Evolutionary conservation across 2,888 invertebrate genomes (phyloP).

Genomic region (Griposia aprilina): DNA sequence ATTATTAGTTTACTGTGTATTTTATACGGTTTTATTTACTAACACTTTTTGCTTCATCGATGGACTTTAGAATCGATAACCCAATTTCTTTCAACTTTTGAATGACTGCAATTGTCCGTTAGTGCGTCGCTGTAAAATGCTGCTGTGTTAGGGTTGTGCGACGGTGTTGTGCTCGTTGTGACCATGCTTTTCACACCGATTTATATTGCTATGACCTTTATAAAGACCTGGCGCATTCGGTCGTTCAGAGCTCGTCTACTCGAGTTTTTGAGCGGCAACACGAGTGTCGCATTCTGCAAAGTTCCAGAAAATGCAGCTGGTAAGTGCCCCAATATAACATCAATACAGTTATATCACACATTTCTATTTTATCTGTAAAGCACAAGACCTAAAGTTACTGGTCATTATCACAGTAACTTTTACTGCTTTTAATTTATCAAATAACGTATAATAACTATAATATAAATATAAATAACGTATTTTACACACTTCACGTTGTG

Average conservation of each 20-base stretch:
- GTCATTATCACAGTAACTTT: conserved; percentile 10
- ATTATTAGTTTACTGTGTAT: conserved; percentile 52
- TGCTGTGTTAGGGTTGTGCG: conserved; percentile 53
- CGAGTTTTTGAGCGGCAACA: conserved; percentile 90
- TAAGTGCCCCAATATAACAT: conserved; percentile 61
- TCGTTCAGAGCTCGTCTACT: conserved; percentile 93
- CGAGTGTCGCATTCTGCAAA: conserved; percentile 91
- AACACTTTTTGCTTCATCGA: conserved; percentile 67
- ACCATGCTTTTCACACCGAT: conserved; percentile 94
- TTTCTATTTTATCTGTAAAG: background rate
- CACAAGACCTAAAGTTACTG: background rate
- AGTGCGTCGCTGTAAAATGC: conserved; percentile 51
- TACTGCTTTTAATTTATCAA: background rate
- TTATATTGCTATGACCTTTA: conserved; percentile 95
- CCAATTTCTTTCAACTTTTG: conserved; percentile 72
- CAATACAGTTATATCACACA: conserved; percentile 28
- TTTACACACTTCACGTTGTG: background rate
- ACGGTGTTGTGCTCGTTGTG: conserved; percentile 57
- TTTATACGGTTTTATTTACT: conserved; percentile 60
- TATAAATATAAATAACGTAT: background rate
- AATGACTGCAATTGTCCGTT: conserved; percentile 45
- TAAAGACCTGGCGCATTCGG: conserved; percentile 95
- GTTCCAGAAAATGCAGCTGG: conserved; percentile 90
- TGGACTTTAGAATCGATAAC: conserved; percentile 89
- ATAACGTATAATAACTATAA: too few species aligned